Base-by-base conservation (phyloP, 35 echinoderm and acorn worm genomes). In the Anneissia japonica region DNA sequence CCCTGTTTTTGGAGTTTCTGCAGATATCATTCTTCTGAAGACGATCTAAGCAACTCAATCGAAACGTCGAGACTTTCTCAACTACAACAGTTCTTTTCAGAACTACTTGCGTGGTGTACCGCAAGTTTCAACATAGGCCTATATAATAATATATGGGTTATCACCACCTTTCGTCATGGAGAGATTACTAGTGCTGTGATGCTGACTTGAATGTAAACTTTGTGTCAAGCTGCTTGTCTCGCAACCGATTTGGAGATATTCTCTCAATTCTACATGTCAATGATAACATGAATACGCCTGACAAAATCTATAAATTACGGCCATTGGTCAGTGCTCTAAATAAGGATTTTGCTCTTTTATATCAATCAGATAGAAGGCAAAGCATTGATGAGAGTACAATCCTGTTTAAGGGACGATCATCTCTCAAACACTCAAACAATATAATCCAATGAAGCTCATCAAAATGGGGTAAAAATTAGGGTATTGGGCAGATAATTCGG, bases 381-480 rank as follows among this genome's bases (percentile, higher is more conserved):
- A 83, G 46, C 87, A 83, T 89, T 30, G 87, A 89, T 39, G 72
- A 89, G 87, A 82, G 80, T 73, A 89, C 77, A 81, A 89, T 89
- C 36, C 0, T 75, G 46, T 83, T 89, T 81, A 89, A 89, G 76
- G 87, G 87, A 26, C 32, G 80, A 28, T 83, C 55, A 1, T 82
- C 81, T 12, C 40, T 82, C n/a, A n/a, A 1, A 40, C 80, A 6
- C 79, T 89, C 10, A 83, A 89, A 41, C 87, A 75, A 34, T 89
- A 83, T 38, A 82, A 83, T 41, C 55, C 46, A 1, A 89, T 83
- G 87, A 89, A 89, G 31, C 56, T 81, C 3, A 89, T 89, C 79
- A 83, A 89, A 35, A 64, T 79, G 32, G 81, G 88, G 2, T 83
- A 89, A 35, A 89, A 89, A 32, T 0, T 89, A 46, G 82, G 87